phyloP scores from a whole-genome alignment of 2,888 invertebrate species.

The Nezara viridula region DNA sequence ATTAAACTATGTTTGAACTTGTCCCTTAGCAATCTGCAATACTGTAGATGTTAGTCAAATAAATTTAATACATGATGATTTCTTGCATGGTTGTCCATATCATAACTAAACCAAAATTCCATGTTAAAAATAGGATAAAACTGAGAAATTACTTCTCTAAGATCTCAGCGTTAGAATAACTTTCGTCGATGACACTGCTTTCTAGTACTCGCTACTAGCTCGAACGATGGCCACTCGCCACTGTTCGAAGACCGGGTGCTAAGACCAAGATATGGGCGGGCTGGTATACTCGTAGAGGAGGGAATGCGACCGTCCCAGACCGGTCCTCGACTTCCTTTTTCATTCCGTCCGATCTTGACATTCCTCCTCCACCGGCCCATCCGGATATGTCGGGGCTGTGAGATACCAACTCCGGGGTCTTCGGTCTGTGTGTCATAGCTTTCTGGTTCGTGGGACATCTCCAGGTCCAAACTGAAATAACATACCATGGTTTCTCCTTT shows the following conservation, averaged over 20 bases:
- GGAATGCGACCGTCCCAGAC: slow-evolving; percentile 39
- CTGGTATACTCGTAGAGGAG: not conserved
- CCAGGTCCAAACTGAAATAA: not conserved
- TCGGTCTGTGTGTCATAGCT: not conserved
- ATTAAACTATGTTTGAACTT: too few relatives aligned
- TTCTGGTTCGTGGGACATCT: not conserved
- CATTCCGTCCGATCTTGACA: slow-evolving; percentile 41
- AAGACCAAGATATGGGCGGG: not conserved
- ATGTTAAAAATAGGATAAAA: too few relatives aligned
- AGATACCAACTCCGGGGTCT: slow-evolving; percentile 16
- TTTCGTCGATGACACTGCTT: not conserved
- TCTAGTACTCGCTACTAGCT: not conserved
- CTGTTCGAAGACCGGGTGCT: not conserved
- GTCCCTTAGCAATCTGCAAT: too few relatives aligned
- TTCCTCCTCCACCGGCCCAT: not conserved
- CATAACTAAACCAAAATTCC: too few relatives aligned
- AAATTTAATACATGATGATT: too few relatives aligned
- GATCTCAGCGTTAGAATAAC: too few relatives aligned
- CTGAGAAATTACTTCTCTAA: too few relatives aligned
- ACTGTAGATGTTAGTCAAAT: too few relatives aligned
- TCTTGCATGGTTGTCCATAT: too few relatives aligned
- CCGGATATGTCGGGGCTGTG: slow-evolving; percentile 20
- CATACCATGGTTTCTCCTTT: not conserved
- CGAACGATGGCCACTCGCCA: not conserved
- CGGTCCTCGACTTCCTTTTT: slow-evolving; percentile 46